Evolutionary conservation across 2,113 vertebrate genomes (phyloP).

Genomic region (Pseudopipra pipra): DNA sequence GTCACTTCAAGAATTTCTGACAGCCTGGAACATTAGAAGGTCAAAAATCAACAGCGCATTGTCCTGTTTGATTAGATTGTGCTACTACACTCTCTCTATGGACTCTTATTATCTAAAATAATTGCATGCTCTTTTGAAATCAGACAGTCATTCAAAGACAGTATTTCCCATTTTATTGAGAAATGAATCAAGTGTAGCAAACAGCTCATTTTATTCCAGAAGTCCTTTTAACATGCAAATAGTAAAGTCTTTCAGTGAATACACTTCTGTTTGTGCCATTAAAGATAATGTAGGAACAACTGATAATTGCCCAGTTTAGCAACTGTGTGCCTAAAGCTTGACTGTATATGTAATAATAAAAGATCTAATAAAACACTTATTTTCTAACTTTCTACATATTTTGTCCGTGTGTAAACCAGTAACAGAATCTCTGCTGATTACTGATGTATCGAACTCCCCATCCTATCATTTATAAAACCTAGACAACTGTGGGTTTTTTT

Average conservation of each 20-base stretch:
- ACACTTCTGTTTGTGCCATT: not conserved
- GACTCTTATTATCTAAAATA: conserved; percentile 45
- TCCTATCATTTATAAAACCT: not conserved
- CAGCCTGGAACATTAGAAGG: conserved; percentile 51
- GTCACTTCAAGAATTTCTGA: conserved; percentile 61
- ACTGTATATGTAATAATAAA: not conserved
- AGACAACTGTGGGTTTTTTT: rapidly evolving
- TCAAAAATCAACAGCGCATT: conserved; percentile 57
- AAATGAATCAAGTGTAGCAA: conserved; percentile 25
- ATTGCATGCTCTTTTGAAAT: conserved; percentile 37
- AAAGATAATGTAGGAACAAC: not conserved
- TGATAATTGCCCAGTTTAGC: not conserved
- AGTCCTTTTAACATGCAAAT: conserved; percentile 18
- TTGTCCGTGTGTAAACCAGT: not conserved
- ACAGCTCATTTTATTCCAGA: not conserved
- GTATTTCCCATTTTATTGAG: conserved; percentile 18
- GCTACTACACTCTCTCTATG: not conserved
- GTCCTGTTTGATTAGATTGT: not conserved
- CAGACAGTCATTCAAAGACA: not conserved
- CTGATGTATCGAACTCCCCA: not conserved
- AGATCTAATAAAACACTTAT: not conserved
- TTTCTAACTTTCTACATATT: not conserved
- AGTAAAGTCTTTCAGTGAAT: not conserved
- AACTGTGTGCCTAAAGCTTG: not conserved
- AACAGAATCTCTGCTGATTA: not conserved